phyloP scores from a whole-genome alignment of 2,888 invertebrate genomes.

The Dynastes tityus region DNA sequence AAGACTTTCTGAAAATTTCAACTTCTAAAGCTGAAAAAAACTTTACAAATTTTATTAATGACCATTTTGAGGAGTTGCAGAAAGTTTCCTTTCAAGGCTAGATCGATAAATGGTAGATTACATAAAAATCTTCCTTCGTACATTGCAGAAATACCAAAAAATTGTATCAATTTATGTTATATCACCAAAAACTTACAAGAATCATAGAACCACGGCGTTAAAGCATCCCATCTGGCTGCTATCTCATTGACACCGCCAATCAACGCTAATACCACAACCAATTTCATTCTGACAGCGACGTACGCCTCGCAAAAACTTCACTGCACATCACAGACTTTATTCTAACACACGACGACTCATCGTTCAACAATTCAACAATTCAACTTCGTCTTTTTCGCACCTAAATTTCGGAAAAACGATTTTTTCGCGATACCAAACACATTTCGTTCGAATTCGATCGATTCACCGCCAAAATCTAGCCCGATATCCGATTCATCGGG shows the following conservation, averaged over 20 bases:
- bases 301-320: neutral
- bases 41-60: no score
- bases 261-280: conserved; percentile 50
- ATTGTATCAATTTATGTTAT: neutral
- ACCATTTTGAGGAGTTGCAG: no score
- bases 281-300: conserved; percentile 35
- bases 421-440: neutral
- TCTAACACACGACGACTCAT: neutral
- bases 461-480: neutral
- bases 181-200: conserved; percentile 71
- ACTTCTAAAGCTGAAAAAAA: no score
- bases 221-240: conserved; percentile 70
- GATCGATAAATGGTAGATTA: no score
- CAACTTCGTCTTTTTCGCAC: neutral
- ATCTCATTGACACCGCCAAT: conserved; percentile 52
- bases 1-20: no score
- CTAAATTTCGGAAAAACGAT: neutral
- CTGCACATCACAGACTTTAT: neutral
- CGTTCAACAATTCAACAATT: neutral
- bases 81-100: no score
- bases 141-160: neutral
- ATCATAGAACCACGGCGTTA: conserved; percentile 73
- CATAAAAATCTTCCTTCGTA: no score
- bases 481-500: neutral
- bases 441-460: neutral